A percentile compares a stretch with the other conserved stretches of the same genome.
phyloP scores from a whole-genome alignment of 2,113 vertebrate genomes.

The Heterotis niloticus region DNA sequence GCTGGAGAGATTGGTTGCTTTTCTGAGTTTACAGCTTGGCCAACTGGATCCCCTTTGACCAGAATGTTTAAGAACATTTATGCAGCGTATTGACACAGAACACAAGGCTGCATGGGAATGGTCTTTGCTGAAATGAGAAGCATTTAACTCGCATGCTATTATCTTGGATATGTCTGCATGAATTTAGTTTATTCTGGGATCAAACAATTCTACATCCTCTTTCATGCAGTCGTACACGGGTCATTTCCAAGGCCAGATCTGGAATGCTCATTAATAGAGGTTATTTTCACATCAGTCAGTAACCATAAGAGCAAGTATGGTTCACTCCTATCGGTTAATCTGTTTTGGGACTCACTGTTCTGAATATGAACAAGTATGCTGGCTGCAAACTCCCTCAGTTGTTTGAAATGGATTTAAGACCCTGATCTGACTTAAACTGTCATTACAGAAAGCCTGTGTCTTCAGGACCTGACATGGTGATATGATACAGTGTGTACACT shows the following conservation, averaged over 20 bases:
- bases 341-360: no score
- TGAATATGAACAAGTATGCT: no score
- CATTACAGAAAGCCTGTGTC: background rate
- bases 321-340: no score
- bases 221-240: background rate
- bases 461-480: background rate
- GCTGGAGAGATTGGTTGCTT: background rate
- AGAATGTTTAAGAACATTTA: background rate
- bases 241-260: no score
- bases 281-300: no score
- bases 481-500: slow-evolving; percentile 1
- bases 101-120: background rate
- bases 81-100: background rate
- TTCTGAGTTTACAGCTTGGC: background rate
- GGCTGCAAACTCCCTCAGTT: no score
- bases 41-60: background rate
- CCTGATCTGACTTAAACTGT: background rate
- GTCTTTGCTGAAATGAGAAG: background rate
- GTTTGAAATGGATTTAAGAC: no score
- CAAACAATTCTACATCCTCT: background rate
- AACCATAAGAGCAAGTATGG: no score
- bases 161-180: background rate
- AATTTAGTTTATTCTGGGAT: background rate
- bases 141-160: background rate
- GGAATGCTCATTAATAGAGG: no score